Evolutionary conservation across 1,140 invertebrate species (phyloP).

Genomic region (Nasonia vitripennis): DNA sequence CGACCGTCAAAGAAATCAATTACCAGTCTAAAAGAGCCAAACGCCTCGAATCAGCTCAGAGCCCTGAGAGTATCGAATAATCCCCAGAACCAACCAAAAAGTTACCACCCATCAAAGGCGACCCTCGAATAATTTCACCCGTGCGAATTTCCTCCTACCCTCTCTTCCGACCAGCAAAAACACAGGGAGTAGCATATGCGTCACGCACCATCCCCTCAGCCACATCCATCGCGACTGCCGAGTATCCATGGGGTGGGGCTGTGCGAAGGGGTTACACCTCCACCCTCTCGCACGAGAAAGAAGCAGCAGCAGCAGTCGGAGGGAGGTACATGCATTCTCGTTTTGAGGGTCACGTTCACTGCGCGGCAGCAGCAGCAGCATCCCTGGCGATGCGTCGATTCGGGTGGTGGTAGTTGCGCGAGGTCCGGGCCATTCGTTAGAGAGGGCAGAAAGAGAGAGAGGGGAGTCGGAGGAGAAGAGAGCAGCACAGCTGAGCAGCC

Average conservation of each 20-base stretch:
- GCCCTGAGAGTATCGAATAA: no score
- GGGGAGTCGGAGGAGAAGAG: slow-evolving; percentile 54
- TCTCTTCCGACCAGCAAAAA: no score
- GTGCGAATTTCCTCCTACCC: no score
- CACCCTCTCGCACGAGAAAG: neutral
- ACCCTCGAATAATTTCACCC: no score
- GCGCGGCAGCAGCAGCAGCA: slow-evolving; percentile 53
- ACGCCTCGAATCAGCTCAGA: no score
- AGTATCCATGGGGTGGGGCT: neutral
- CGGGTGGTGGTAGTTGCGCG: slow-evolving; percentile 65
- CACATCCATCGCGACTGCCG: neutral
- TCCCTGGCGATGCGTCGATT: slow-evolving; percentile 64
- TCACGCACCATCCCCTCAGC: neutral
- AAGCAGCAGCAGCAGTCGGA: neutral
- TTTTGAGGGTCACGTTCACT: slow-evolving; percentile 74
- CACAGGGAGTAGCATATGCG: neutral
- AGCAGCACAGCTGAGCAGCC: slow-evolving; percentile 70
- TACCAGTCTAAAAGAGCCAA: no score
- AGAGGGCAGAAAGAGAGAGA: slow-evolving; percentile 23
- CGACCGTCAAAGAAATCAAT: no score
- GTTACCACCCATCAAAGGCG: no score
- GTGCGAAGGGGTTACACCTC: neutral
- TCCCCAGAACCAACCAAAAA: no score
- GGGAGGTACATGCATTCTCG: slow-evolving; percentile 50
- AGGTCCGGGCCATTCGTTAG: slow-evolving; percentile 64